Evolutionary conservation across 92 coral and sea anemone genomes (phyloP).

Genomic region (Paragorgia papillata): DNA sequence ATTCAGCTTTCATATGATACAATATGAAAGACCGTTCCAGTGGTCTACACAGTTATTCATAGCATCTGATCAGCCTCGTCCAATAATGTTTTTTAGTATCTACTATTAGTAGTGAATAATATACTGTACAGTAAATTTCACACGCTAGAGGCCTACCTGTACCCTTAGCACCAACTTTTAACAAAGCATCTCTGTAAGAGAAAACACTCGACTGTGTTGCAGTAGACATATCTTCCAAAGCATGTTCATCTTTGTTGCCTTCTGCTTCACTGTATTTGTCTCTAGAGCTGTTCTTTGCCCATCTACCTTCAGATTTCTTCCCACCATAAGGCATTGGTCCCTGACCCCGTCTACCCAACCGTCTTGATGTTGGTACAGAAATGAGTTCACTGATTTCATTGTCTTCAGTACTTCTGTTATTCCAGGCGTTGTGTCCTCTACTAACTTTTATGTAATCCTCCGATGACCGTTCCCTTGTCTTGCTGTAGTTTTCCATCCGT

Average conservation of each 20-base stretch:
- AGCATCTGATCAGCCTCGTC: too few relatives aligned
- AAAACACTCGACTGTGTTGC: conserved; percentile 27
- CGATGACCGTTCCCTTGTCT: neutral
- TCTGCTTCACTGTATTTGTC: conserved; percentile 1
- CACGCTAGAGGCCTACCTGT: too few relatives aligned
- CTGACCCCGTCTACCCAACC: conserved; percentile 13
- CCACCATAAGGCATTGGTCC: neutral
- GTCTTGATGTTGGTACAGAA: neutral
- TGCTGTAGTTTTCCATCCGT: neutral
- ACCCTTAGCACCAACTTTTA: conserved; percentile 47
- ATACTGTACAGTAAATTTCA: too few relatives aligned
- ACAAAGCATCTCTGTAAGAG: conserved; percentile 91
- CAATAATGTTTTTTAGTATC: too few relatives aligned
- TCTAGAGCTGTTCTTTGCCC: neutral
- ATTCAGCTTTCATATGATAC: too few relatives aligned
- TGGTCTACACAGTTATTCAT: too few relatives aligned
- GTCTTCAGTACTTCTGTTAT: conserved; percentile 4
- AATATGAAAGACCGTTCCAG: too few relatives aligned
- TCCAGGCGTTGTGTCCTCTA: neutral
- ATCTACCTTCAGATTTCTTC: conserved; percentile 14
- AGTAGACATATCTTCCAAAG: neutral
- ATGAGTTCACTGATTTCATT: neutral
- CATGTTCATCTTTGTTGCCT: neutral
- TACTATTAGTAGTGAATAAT: too few relatives aligned
- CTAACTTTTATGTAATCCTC: neutral